Conservation (phyloP, 2,797 vertebrate species). For the Oreortyx pictus region DNA sequence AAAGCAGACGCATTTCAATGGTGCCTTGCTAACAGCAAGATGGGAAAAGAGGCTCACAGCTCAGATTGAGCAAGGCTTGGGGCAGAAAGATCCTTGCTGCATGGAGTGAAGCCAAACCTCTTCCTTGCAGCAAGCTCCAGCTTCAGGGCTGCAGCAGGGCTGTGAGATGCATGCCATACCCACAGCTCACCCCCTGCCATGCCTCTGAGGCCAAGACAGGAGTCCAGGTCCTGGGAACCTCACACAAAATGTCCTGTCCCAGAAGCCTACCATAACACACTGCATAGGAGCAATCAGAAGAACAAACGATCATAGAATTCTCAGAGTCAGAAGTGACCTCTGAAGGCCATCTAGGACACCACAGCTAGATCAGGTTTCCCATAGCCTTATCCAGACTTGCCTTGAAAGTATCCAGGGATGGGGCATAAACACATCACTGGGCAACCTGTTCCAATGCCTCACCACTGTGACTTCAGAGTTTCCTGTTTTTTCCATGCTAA, state of each 20-base stretch:
- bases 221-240: rapidly evolving
- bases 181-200: rapidly evolving
- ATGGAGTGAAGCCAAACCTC: not conserved
- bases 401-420: no score
- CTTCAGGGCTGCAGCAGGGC: not conserved
- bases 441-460: no score
- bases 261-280: not conserved
- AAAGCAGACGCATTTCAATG: not conserved
- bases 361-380: no score
- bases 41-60: not conserved
- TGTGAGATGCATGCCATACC: rapidly evolving
- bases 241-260: not conserved
- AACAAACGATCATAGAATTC: not conserved
- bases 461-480: not conserved
- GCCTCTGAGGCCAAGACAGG: not conserved
- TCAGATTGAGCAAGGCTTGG: not conserved
- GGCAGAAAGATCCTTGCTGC: not conserved
- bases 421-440: no score
- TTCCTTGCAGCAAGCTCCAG: not conserved
- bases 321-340: no score
- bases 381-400: no score
- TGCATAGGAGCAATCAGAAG: not conserved
- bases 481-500: not conserved
- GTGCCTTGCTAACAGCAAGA: not conserved
- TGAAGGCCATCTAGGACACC: no score